Percentiles rank a stretch among this genome's conserved stretches.
Conservation (phyloP, 2,888 invertebrate genomes). For the Gastracanthus pulcherrimus region DNA sequence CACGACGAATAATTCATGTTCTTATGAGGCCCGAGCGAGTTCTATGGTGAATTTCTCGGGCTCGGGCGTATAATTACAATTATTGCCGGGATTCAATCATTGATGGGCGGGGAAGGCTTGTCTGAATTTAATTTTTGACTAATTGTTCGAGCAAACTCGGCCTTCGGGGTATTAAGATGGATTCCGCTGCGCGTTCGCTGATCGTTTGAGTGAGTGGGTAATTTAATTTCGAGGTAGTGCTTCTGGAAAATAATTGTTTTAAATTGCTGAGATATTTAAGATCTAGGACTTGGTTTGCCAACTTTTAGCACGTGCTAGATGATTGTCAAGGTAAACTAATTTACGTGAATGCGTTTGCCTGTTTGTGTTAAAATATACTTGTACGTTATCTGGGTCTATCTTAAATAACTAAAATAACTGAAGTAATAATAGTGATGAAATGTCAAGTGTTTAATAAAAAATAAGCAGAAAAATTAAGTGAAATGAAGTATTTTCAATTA, state of each 20-base stretch:
- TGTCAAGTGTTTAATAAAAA: no score
- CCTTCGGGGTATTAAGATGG: background rate
- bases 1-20: constrained; percentile 52
- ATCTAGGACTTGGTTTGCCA: no score
- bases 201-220: no score
- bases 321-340: no score
- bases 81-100: constrained; percentile 26
- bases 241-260: background rate
- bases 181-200: background rate
- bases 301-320: no score
- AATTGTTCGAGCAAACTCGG: background rate
- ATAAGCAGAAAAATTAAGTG: no score
- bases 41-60: constrained; percentile 6
- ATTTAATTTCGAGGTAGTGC: background rate
- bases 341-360: no score
- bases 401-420: no score
- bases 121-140: constrained; percentile 30
- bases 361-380: no score
- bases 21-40: constrained; percentile 23
- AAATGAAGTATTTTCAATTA: no score
- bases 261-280: background rate
- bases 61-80: constrained; percentile 28
- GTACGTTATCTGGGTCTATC: no score
- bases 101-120: background rate
- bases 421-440: no score